phyloP scores from a whole-genome alignment of 2,113 vertebrate species.

The Microcebus griseorufus region DNA sequence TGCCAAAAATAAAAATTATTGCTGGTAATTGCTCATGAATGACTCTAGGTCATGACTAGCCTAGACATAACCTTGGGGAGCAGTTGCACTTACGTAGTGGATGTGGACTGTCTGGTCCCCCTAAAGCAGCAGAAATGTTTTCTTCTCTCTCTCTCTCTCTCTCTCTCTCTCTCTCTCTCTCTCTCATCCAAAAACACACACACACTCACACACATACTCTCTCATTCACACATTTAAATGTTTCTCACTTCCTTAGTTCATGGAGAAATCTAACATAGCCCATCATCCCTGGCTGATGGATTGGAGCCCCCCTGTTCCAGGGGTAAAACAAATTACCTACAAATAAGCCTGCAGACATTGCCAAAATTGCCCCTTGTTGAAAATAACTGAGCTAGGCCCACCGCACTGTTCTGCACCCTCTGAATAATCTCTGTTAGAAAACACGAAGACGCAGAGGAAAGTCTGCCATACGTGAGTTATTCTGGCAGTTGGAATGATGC shows the following conservation, averaged over 20 bases:
- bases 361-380: not conserved
- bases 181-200: too few species aligned
- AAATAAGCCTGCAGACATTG: not conserved
- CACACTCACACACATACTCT: too few species aligned
- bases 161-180: too few species aligned
- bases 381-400: not conserved
- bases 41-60: too few species aligned
- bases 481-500: too few species aligned
- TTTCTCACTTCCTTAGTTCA: not conserved
- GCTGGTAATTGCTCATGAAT: not conserved
- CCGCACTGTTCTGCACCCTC: not conserved
- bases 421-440: not conserved
- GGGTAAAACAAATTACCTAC: not conserved
- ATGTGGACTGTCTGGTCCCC: not conserved
- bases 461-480: too few species aligned
- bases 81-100: not conserved
- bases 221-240: too few species aligned
- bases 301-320: not conserved
- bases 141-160: fast-evolving
- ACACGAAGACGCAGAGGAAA: not conserved
- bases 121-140: not conserved
- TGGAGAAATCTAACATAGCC: not conserved
- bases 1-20: not conserved
- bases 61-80: not conserved
- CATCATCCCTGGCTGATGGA: not conserved